Base-by-base conservation (phyloP, 2,888 invertebrate species). In the Teleiodes luculella region DNA sequence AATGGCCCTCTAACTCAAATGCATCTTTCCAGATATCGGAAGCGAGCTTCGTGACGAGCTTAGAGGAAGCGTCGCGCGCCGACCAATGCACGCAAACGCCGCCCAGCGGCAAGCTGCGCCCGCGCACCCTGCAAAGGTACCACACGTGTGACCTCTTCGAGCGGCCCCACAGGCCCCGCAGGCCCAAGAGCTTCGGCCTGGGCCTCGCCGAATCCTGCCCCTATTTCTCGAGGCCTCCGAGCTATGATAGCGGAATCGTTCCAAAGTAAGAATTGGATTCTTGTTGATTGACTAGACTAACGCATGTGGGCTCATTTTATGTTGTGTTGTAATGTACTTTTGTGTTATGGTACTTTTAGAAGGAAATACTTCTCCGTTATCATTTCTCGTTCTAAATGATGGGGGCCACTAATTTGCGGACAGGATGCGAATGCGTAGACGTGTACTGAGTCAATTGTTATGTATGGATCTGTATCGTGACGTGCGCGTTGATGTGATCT, bases 81-180 rank as follows among this genome's bases (percentile, higher is more conserved):
- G 88, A 88, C 75, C 88, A 88, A 78, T 84, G 81, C 67, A 89
- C 89, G 6, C 89, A 89, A 69, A 88, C 89, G 24, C 88, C 88
- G 1, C 86, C 88, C 5, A 74, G 83, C 70, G 86, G 87, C 57
- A 86, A 83, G 67, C 63, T 76, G 37, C 78, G 83, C 60, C 91
- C 91, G 57, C 79, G 86, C 62, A 83, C 83, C 55, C 82, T 92
- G 57, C 91, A 90, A 77, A 80, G 91, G 74, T 88, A 90, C 70
- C 83, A 91, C 75, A 92, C 92, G 13, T 82, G 86, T 43, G 92
- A 92, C 82, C 79, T 89, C 74, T 66, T 85, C 62, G 81, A 78
- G 76, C 84, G 78, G 53, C 63, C 68, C 54, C 74, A 78, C 68
- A 72, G 74, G 55, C 63, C 75, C 37, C 66, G 73, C 43, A 62